These are phyloP conservation scores for Jacana jacana DNA, from an alignment of 2,113 vertebrate species.

Conservation along the genomic window DNA sequence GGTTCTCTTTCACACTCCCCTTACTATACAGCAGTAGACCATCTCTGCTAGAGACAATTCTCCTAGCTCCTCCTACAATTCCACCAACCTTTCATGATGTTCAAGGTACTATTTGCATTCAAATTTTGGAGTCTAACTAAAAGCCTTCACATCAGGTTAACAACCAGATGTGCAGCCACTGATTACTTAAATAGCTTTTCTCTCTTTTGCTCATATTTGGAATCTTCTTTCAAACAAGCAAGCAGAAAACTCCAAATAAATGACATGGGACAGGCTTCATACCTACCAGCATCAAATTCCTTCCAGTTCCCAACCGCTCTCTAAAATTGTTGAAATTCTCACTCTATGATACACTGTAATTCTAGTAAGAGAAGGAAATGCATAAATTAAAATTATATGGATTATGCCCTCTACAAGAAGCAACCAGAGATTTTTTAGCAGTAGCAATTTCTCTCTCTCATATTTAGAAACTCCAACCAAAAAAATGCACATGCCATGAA, in stretches of 20 bases:
- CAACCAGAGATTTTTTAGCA: neutral
- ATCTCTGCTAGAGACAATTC: neutral
- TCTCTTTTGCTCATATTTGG: neutral
- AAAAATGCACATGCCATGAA: constrained; percentile 61
- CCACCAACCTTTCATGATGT: neutral
- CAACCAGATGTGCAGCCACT: neutral
- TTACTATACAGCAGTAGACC: neutral
- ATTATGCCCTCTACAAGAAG: constrained; percentile 12
- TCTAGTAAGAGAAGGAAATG: constrained; percentile 59
- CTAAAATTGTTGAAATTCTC: neutral
- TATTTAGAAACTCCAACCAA: constrained; percentile 43
- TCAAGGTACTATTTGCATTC: neutral
- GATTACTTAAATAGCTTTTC: neutral
- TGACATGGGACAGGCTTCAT: neutral
- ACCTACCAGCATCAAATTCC: neutral
- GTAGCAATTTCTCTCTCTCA: neutral
- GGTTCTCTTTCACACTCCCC: neutral
- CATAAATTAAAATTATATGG: constrained; percentile 62
- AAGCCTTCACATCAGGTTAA: neutral
- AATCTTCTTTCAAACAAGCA: neutral
- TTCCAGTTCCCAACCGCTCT: neutral
- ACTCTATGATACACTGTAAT: neutral
- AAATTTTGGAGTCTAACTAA: neutral
- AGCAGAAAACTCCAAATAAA: neutral
- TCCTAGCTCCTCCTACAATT: neutral